These are phyloP conservation scores for Alaudala cheleensis DNA, from an alignment of 2,113 vertebrate genomes.

Conservation along the genomic window DNA sequence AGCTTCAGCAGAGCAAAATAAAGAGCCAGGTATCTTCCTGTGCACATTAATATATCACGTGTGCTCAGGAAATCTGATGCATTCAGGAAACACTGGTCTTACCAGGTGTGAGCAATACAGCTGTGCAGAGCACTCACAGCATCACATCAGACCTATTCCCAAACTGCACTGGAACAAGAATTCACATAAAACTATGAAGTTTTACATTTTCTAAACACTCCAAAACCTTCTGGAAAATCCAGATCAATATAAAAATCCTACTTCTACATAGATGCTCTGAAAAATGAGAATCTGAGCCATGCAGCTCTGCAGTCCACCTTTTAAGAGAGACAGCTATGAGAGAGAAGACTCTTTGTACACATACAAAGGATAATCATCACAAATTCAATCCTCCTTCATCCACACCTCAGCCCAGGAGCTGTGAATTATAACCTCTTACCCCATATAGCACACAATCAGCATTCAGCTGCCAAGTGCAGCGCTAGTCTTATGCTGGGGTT, in stretches of 20 bases:
- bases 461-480: background rate
- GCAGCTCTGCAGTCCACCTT: background rate
- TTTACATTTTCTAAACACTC: background rate
- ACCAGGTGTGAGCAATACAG: background rate
- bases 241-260: background rate
- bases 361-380: background rate
- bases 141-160: background rate
- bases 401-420: background rate
- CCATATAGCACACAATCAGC: background rate
- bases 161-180: background rate
- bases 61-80: background rate
- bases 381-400: background rate
- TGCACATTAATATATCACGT: background rate
- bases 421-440: background rate
- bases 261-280: background rate
- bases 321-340: background rate
- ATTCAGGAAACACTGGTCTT: conserved; percentile 25
- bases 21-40: background rate
- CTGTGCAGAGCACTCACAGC: background rate
- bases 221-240: background rate
- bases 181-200: background rate
- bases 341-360: background rate
- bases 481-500: background rate
- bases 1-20: background rate
- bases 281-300: background rate